These are phyloP conservation scores for Cydia fagiglandana DNA, from an alignment of 1,140 invertebrate genomes.

Conservation along the genomic window DNA sequence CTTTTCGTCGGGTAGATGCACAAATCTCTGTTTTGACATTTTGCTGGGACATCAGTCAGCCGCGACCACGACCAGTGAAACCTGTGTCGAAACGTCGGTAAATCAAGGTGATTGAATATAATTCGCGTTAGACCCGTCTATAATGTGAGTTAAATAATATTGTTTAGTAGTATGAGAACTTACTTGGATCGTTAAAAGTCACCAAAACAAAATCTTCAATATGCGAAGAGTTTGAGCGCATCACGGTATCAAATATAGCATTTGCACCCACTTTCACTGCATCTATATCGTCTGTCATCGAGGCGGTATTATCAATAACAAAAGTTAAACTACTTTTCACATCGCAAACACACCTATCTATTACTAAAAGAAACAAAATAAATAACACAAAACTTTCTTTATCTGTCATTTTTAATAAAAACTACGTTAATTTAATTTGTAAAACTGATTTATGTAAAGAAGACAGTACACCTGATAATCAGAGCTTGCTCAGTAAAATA, in stretches of 20 bases:
- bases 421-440: neutral
- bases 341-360: neutral
- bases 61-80: no score
- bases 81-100: no score
- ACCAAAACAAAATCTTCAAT: slow-evolving; percentile 55
- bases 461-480: neutral
- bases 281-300: slow-evolving; percentile 34
- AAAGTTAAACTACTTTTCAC: slow-evolving; percentile 2
- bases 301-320: slow-evolving; percentile 65
- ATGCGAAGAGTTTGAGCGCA: slow-evolving; percentile 35
- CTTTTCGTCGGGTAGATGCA: no score
- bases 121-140: no score
- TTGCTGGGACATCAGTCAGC: no score
- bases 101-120: no score
- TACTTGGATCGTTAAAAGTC: slow-evolving; percentile 60
- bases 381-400: neutral
- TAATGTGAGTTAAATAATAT: no score
- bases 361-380: neutral
- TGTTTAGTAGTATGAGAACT: slow-evolving; percentile 33
- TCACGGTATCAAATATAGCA: slow-evolving; percentile 39
- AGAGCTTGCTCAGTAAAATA: neutral
- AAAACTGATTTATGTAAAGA: neutral
- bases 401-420: neutral
- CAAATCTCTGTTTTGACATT: no score
- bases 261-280: slow-evolving; percentile 34